Conservation (phyloP, 2,797 vertebrate species). For the Glyptemys insculpta region DNA sequence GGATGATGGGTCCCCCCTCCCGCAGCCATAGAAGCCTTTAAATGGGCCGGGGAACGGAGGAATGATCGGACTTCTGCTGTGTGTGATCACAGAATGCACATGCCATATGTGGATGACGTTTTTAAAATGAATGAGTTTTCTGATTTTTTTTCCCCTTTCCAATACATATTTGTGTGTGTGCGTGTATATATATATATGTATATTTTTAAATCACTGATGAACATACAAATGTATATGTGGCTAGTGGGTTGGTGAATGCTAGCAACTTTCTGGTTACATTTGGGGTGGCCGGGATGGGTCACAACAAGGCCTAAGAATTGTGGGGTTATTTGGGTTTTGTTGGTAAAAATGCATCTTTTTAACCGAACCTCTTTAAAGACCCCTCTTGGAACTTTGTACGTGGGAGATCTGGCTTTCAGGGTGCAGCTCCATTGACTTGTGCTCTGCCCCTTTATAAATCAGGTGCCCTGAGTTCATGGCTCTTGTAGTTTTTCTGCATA, state of each 20-base stretch:
- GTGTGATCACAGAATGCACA: neutral
- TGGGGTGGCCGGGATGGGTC: constrained; percentile 6
- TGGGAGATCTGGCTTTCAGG: constrained; percentile 38
- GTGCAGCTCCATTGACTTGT: neutral
- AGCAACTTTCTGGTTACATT: neutral
- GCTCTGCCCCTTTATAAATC: neutral
- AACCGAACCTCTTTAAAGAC: neutral
- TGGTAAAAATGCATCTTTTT: constrained; percentile 23
- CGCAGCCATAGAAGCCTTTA: neutral
- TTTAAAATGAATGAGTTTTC: constrained; percentile 31
- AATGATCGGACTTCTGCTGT: constrained; percentile 62
- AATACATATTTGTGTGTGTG: constrained; percentile 66
- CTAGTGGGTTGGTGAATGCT: constrained; percentile 3
- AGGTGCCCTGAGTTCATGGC: neutral
- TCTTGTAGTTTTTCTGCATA: neutral
- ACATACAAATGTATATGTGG: constrained; percentile 48
- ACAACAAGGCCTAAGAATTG: neutral
- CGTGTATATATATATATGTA: constrained; percentile 62
- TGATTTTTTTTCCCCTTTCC: constrained; percentile 47
- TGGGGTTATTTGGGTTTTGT: neutral
- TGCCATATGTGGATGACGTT: constrained; percentile 55
- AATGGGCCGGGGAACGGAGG: constrained; percentile 35
- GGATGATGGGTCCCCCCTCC: constrained; percentile 14
- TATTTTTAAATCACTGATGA: constrained; percentile 69
- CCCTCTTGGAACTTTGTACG: neutral